Evolutionary conservation across 2,113 vertebrate genomes (phyloP).

Genomic region (Pristiophorus japonicus): DNA sequence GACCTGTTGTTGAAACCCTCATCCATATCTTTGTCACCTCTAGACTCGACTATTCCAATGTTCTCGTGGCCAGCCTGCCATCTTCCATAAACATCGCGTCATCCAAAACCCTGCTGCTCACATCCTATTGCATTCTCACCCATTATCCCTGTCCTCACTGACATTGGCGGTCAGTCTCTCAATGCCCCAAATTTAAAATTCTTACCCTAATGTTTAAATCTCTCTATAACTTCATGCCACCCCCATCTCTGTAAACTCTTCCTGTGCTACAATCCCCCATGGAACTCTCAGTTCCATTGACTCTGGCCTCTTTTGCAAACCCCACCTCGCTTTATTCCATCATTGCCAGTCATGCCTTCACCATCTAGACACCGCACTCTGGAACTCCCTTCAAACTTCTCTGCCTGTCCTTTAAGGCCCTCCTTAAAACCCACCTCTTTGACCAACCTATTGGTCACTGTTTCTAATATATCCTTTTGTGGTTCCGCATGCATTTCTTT

Average conservation of each 20-base stretch:
- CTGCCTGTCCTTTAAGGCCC: background rate
- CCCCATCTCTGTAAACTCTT: background rate
- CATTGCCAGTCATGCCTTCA: background rate
- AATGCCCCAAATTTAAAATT: background rate
- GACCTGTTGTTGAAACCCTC: background rate
- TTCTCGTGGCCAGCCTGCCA: background rate
- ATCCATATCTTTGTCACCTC: background rate
- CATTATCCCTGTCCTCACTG: background rate
- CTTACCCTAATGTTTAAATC: too few species aligned
- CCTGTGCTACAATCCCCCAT: background rate
- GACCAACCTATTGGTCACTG: background rate
- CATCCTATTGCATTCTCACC: background rate
- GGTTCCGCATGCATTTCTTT: background rate
- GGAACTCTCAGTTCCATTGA: background rate
- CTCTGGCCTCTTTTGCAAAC: background rate
- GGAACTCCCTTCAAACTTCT: background rate
- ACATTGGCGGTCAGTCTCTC: background rate
- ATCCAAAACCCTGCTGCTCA: background rate
- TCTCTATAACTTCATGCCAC: background rate
- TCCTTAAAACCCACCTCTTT: background rate
- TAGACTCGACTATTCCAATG: too few species aligned
- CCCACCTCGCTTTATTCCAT: background rate
- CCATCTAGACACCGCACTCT: background rate
- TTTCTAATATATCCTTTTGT: background rate
- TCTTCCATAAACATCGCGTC: background rate